Evolutionary conservation across 1,140 invertebrate species (phyloP), one percentile per base, ranked within the genome.

Genomic region (Brachionus sp.): DNA sequence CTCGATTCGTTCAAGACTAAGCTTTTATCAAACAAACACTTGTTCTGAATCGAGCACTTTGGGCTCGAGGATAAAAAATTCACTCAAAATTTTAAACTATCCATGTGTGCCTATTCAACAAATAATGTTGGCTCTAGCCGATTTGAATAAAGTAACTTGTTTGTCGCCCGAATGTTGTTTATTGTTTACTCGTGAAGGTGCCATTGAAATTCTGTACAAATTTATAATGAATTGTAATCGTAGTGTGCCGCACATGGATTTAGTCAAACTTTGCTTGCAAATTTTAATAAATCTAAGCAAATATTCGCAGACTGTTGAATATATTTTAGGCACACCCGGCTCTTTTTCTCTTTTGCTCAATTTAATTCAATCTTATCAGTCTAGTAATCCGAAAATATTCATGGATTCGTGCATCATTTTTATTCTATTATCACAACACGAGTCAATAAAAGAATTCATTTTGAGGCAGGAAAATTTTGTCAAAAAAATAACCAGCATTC

Each of bases 241-340:
- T n/a, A 80, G 77, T 44, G 77, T 80, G 5, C 77, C 77, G 10
- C 77, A 80, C 50, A 80, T 80, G 77, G 77, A 80, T 25, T 19
- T 80, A 9, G 25, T 80, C 13, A 80, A 57, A 16, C 37, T 80
- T 35, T 80, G 77, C 35, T 29, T 80, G 12, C 46, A 62, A 80
- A 44, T 80, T 62, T 35, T 80, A 33, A 80, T 80, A 3, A 80
- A 80, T 62, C 57, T 80, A 12, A 16, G 35, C 29, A 80, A 80
- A 29, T 80, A 80, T 44, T 66, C 50, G 0, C 77, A 29, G 19
- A 80, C 46, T 80, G 29, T 37, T 9, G 53, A 62, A 9, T 50
- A 62, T 10, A 46, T 78, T 19, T 19, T 78, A 57, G 37, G 16
- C 0, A n/a, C 44, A 1, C 10, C 1, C n/a, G 53, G 53, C 16